phyloP scores from a whole-genome alignment of 2,113 vertebrate genomes.

The Brienomyrus brachyistius region DNA sequence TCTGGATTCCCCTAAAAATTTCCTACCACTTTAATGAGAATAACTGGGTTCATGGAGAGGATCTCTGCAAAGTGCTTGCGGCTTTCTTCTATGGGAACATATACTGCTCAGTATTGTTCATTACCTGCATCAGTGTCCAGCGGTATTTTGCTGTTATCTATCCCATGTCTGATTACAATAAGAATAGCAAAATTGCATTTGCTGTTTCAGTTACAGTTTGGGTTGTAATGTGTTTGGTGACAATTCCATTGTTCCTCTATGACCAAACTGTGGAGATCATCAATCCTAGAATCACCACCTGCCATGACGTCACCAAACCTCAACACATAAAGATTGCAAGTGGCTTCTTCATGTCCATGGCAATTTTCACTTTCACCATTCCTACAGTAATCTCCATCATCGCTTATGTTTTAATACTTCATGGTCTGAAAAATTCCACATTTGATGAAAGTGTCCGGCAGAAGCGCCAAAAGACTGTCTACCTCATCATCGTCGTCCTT shows the following conservation, averaged over 20 bases:
- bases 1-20: slow-evolving; percentile 86
- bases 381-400: slow-evolving; percentile 72
- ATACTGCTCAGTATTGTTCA: slow-evolving; percentile 90
- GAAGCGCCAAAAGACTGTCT: slow-evolving; percentile 66
- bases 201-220: slow-evolving; percentile 67
- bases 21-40: slow-evolving; percentile 83
- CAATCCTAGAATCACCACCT: slow-evolving; percentile 71
- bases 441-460: slow-evolving; percentile 56
- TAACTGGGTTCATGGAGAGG: slow-evolving; percentile 77
- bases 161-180: slow-evolving; percentile 64
- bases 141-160: slow-evolving; percentile 82
- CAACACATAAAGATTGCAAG: slow-evolving; percentile 59
- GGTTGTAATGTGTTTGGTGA: slow-evolving; percentile 67
- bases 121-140: slow-evolving; percentile 86
- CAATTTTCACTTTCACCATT: slow-evolving; percentile 65
- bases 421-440: slow-evolving; percentile 57
- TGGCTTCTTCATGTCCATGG: slow-evolving; percentile 78
- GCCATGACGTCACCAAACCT: slow-evolving; percentile 73
- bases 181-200: slow-evolving; percentile 58
- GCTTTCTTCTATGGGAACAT: slow-evolving; percentile 92
- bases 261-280: slow-evolving; percentile 59
- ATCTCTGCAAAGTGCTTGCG: slow-evolving; percentile 77
- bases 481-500: slow-evolving; percentile 72
- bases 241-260: slow-evolving; percentile 74
- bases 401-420: slow-evolving; percentile 74